These are phyloP conservation scores for Punctoribates punctum DNA, from an alignment of 2,888 invertebrate species.

Conservation along the genomic window DNA sequence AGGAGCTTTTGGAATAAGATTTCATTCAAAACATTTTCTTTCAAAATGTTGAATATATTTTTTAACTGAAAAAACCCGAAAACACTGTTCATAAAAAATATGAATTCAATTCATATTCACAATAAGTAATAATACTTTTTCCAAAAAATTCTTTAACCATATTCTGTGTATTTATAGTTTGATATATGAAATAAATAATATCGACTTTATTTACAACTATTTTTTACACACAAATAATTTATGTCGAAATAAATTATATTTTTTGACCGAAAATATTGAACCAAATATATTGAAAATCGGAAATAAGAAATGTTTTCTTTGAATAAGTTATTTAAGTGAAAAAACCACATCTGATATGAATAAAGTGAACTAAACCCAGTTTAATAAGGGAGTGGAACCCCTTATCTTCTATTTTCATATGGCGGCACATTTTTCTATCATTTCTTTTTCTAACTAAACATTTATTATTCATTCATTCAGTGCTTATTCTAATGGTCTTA, in stretches of 20 bases:
- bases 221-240: slow-evolving; percentile 28
- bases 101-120: slow-evolving; percentile 11
- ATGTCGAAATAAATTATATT: slow-evolving; percentile 30
- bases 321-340: slow-evolving; percentile 33
- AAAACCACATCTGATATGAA: slow-evolving; percentile 31
- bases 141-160: not conserved
- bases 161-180: not conserved
- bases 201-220: not conserved
- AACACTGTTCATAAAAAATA: slow-evolving; percentile 16
- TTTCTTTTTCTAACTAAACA: slow-evolving; percentile 3
- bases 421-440: not conserved
- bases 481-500: slow-evolving; percentile 6
- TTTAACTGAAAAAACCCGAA: not conserved
- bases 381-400: slow-evolving; percentile 15
- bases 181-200: slow-evolving; percentile 25
- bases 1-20: too few relatives aligned
- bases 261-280: not conserved
- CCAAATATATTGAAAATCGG: not conserved
- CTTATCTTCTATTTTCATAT: slow-evolving; percentile 32
- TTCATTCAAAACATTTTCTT: too few relatives aligned
- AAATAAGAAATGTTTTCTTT: slow-evolving; percentile 2
- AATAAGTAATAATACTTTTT: slow-evolving; percentile 16
- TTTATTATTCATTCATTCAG: slow-evolving; percentile 19
- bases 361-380: not conserved
- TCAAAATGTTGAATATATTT: not conserved